Evolutionary conservation across 2,888 invertebrate species (phyloP), one percentile per base, ranked within the genome.

Genomic region (Sinohyriopsis cumingii): DNA sequence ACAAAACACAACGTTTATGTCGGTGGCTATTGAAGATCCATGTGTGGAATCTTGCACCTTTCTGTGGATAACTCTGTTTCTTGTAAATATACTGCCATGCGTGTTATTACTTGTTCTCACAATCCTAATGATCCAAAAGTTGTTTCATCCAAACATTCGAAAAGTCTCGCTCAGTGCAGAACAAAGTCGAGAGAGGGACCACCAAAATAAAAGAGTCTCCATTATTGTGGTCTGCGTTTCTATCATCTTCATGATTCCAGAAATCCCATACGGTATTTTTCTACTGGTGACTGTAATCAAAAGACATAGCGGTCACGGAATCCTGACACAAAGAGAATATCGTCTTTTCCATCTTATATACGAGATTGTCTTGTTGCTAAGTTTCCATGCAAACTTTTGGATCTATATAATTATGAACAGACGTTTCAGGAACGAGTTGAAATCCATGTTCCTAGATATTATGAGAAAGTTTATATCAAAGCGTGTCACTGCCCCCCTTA

Each of bases 341-440:
- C 67, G 72, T 3, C 66, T 59, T 18, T 59, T 70, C 24, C 59
- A 64, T 57, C 68, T 67, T 53, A 66, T 68, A 1, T 73, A 73
- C 20, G 75, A 77, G 25, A 62, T 75, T n/a, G 67, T 65, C 28
- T 60, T 75, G 5, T 68, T 77, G 3, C 63, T 75, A 0, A 72
- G 68, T 25, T 77, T 73, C 63, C 77, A 77, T 53, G 71, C 75
- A 6, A 77, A 77, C 67, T 77, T 77, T 67, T 77, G 75, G 75
- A 72, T 75, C 53, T 77, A 77, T 56, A 55, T 73, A 6, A 59
- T 73, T 25, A 70, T 70, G 65, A 70, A 73, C 53, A 59, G 70
- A 53, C 60, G 63, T 22, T 73, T 73, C 53, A 61, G 73, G n/a
- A 7, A 33, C 9, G 33, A 33, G 33, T 9, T 33, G 33, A 33